phyloP scores from a whole-genome alignment of 1,140 invertebrate species.

The Xylocopa sonorina region DNA sequence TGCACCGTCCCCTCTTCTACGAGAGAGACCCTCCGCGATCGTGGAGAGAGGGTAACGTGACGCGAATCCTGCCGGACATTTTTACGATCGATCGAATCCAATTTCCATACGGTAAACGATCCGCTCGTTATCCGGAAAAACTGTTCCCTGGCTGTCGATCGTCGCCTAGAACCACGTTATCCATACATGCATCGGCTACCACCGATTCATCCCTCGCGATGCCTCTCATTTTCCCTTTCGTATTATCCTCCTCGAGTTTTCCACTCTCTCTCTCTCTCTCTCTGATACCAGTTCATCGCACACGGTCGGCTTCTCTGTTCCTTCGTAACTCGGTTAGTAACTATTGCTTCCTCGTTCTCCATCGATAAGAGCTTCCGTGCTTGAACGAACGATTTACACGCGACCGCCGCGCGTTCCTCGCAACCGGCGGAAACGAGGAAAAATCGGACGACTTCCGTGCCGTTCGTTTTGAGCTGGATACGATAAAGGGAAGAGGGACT shows the following conservation, averaged over 20 bases:
- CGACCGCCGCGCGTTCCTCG: background rate
- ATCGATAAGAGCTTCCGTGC: too few relatives aligned
- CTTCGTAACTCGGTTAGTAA: too few relatives aligned
- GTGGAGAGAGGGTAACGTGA: background rate
- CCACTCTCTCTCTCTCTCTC: too few relatives aligned
- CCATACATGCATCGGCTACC: too few relatives aligned
- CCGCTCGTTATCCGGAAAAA: conserved; percentile 14
- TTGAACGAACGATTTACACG: background rate
- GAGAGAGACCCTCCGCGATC: background rate
- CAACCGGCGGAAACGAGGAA: background rate
- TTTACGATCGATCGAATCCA: conserved; percentile 21
- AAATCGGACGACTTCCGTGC: background rate
- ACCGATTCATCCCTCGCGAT: too few relatives aligned
- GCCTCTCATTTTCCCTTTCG: too few relatives aligned
- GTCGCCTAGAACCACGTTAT: too few relatives aligned
- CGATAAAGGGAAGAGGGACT: background rate
- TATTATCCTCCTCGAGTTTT: too few relatives aligned
- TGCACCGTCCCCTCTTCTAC: background rate
- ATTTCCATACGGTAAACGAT: conserved; percentile 10
- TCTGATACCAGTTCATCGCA: too few relatives aligned
- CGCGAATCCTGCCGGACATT: background rate
- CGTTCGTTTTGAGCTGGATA: background rate
- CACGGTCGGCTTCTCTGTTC: too few relatives aligned
- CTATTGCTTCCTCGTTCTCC: too few relatives aligned
- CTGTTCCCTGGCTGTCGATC: background rate